Conservation (phyloP, 1,140 invertebrate species). For the Aricia agestis region DNA sequence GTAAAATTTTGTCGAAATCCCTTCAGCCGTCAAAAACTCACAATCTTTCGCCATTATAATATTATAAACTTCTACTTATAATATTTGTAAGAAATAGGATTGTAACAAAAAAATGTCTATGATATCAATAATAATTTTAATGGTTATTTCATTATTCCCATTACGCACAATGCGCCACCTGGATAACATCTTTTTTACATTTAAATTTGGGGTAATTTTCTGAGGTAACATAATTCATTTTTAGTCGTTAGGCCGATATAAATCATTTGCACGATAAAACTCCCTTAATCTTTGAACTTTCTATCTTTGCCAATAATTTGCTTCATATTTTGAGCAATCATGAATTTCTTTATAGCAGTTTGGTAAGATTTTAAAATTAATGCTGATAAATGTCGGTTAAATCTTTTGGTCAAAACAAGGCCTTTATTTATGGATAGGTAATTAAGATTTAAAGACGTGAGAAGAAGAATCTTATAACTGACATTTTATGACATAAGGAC, state of each 20-base stretch:
- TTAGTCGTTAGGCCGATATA: not conserved
- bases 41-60: no score
- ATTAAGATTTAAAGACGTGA: no score
- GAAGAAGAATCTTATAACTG: no score
- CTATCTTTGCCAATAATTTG: not conserved
- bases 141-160: not conserved
- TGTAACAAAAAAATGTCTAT: not conserved
- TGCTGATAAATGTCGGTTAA: not conserved
- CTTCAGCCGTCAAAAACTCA: no score
- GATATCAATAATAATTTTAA: not conserved
- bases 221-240: constrained; percentile 7
- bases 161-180: not conserved
- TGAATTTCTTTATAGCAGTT: not conserved
- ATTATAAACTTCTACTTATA: no score
- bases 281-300: not conserved
- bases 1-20: no score
- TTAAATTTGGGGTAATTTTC: not conserved
- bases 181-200: not conserved
- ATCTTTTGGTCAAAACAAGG: no score
- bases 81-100: no score
- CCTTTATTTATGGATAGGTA: no score
- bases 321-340: not conserved
- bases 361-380: not conserved
- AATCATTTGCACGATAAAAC: constrained; percentile 3
- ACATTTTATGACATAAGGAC: no score